These are phyloP conservation scores for Minunthozetes semirufus DNA, from an alignment of 2,888 invertebrate species.

Conservation along the genomic window DNA sequence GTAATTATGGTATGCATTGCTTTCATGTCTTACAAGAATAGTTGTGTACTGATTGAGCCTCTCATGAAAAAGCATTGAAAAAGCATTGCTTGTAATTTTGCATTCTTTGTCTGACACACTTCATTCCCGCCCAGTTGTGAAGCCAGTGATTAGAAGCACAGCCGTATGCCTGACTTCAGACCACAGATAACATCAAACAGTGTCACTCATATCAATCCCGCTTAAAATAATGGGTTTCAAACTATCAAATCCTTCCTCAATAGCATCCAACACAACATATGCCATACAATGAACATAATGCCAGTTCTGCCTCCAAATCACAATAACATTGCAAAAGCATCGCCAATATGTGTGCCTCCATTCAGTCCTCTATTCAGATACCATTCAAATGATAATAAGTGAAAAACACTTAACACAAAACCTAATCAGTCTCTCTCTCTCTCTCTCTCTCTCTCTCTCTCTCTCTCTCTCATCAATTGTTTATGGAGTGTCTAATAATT, in stretches of 20 bases:
- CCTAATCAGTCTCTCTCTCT: too few relatives aligned
- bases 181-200: slow-evolving; percentile 1
- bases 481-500: too few relatives aligned
- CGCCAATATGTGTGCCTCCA: not conserved
- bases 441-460: too few relatives aligned
- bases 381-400: not conserved
- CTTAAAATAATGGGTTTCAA: slow-evolving; percentile 24
- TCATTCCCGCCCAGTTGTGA: slow-evolving; percentile 14
- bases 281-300: not conserved
- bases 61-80: not conserved
- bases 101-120: slow-evolving; percentile 16
- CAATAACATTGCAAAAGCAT: not conserved
- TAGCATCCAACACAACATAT: not conserved
- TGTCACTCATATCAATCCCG: slow-evolving; percentile 22
- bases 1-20: slow-evolving; percentile 23
- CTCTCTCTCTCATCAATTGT: too few relatives aligned
- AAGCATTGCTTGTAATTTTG: not conserved
- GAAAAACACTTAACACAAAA: slow-evolving; percentile 7
- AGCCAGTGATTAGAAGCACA: not conserved
- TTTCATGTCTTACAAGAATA: slow-evolving; percentile 3
- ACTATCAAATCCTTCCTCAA: slow-evolving; percentile 14
- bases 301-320: not conserved
- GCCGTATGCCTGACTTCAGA: not conserved
- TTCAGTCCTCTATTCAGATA: too few relatives aligned
- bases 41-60: not conserved